Base-by-base conservation (phyloP, 1,140 invertebrate genomes). In the Mactra quadrangularis region DNA sequence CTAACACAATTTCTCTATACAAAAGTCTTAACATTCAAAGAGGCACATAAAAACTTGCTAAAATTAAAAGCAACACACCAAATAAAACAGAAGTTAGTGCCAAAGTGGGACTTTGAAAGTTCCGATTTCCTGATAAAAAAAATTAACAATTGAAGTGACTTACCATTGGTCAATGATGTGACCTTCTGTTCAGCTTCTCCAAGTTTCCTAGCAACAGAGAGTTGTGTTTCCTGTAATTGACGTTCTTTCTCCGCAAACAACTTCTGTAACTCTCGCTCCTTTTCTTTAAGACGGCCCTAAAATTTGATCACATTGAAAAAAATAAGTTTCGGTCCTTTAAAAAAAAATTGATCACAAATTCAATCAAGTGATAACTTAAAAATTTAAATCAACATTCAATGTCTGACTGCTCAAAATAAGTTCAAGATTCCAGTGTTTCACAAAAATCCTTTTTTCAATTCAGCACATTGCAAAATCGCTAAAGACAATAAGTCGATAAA, bases 161-260 rank as follows among this genome's bases (percentile, higher is more conserved):
- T 84, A 93, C 93, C 89, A 83, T 86, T 89, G 85, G 92, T 92
- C 52, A 93, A 85, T 52, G 89, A 87, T 50, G 90, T 79, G 45
- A 93, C 91, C 83, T 91, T 90, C 53, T 92, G 92, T 86, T 94
- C 93, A 47, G 93, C 92, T 84, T 94, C 93, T 64, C 92, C 92
- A 31, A 93, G 89, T 86, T 93, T 93, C 66, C 90, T 90, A 22
- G 91, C 92, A 25, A 92, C 89, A 22, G 86, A 82, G 52, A 92
- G 82, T 83, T 94, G 93, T 33, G 90, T 91, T 52, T 93, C 92
- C 66, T 93, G 89, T 31, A 92, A 88, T 47, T 93, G 91, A 59
- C 90, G 88, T 84, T 94, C 93, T 76, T 93, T 93, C 38, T 94
- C 93, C 25, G 88, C 90, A 86, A 93, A 94, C 27, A 85, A 74